Evolutionary conservation across 1,140 invertebrate genomes (phyloP).

Genomic region (Rhopalosiphum padi): DNA sequence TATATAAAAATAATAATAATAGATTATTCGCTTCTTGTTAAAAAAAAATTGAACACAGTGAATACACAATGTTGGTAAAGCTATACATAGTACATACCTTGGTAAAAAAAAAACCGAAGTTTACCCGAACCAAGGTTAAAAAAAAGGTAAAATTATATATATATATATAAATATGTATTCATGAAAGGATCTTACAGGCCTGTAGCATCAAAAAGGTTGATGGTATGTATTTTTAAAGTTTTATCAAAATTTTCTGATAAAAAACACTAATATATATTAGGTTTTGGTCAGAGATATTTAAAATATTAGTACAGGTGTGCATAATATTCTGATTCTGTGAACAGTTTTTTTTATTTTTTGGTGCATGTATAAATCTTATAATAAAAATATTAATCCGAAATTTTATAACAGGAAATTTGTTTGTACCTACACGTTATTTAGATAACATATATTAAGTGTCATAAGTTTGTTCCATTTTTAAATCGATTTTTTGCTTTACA

Average conservation of each 20-base stretch:
- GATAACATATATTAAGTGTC: background rate
- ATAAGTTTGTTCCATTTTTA: background rate
- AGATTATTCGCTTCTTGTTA: background rate
- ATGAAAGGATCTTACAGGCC: background rate
- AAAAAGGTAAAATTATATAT: constrained; percentile 13
- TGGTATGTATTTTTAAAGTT: background rate
- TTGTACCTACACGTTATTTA: background rate
- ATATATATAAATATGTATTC: background rate
- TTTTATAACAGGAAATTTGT: background rate
- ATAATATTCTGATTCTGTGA: background rate
- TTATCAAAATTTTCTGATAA: background rate
- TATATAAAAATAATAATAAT: background rate
- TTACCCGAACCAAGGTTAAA: background rate
- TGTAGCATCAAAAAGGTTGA: background rate
- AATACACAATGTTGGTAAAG: background rate
- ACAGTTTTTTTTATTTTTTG: background rate
- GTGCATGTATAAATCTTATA: background rate
- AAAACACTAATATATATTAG: background rate
- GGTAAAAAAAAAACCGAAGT: background rate
- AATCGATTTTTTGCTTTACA: background rate
- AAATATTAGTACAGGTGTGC: background rate
- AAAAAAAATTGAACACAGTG: background rate
- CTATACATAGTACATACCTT: background rate
- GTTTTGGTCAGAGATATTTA: background rate
- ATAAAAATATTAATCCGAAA: background rate